Percentiles rank a stretch among this genome's conserved stretches.
Conservation (phyloP, 64 coral and sea anemone genomes). For the Catalaphyllia jardinei region DNA sequence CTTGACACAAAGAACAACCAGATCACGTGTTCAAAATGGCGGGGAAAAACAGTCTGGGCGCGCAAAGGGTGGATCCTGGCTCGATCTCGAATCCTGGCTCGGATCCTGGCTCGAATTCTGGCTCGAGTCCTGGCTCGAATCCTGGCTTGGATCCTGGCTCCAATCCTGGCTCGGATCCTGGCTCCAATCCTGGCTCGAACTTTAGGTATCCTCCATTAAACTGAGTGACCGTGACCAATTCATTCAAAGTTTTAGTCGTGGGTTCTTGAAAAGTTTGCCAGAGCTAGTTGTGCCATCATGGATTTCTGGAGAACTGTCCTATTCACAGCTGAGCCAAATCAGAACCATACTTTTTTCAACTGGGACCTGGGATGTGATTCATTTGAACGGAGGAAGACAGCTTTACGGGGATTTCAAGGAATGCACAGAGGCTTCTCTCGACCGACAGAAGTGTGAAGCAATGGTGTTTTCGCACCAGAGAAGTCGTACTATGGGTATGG, state of each 20-base stretch:
- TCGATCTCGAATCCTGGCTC: too few species aligned
- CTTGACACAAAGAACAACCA: too few species aligned
- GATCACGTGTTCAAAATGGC: too few species aligned
- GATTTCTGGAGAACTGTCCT: slow-evolving; percentile 73
- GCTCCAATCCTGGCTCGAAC: too few species aligned
- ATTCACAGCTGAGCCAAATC: slow-evolving; percentile 33
- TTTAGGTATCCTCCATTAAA: too few species aligned
- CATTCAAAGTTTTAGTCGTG: slow-evolving; percentile 78
- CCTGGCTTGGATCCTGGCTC: too few species aligned
- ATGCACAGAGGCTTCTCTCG: slow-evolving; percentile 72
- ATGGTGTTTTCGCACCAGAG: slow-evolving; percentile 84
- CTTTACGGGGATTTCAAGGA: slow-evolving; percentile 87
- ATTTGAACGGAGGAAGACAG: slow-evolving; percentile 90
- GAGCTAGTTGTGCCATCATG: slow-evolving; percentile 73
- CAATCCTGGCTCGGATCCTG: too few species aligned
- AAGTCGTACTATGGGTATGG: slow-evolving; percentile 64
- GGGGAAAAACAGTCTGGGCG: too few species aligned
- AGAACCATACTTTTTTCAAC: slow-evolving; percentile 55
- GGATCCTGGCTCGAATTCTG: too few species aligned
- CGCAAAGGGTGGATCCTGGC: too few species aligned
- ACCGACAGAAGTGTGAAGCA: slow-evolving; percentile 83
- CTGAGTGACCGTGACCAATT: slow-evolving; percentile 64
- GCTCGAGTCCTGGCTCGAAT: too few species aligned
- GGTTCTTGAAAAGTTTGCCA: slow-evolving; percentile 65
- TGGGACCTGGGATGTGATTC: slow-evolving; percentile 92